Evolutionary conservation across 2,888 invertebrate genomes (phyloP).

Genomic region (Hypselothyrea guttata): DNA sequence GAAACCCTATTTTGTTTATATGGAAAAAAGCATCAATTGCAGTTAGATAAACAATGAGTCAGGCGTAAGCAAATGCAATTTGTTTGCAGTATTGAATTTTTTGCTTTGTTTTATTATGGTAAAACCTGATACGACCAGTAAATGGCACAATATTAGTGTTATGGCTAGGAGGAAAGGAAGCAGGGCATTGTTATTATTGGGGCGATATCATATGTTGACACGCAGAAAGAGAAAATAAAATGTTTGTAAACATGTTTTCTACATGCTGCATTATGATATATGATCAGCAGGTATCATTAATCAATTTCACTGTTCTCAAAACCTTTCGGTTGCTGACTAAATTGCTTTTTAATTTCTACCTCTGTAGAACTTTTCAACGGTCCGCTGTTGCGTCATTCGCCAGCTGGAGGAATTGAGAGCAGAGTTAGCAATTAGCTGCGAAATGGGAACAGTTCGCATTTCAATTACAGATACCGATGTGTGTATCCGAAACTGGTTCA

Average conservation of each 20-base stretch:
- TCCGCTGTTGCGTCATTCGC: conserved; percentile 10
- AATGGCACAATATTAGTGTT: no score
- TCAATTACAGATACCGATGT: conserved; percentile 27
- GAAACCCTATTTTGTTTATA: no score
- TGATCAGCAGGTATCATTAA: conserved; percentile 31
- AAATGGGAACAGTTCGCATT: conserved; percentile 23
- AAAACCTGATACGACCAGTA: no score
- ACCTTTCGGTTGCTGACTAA: conserved; percentile 16
- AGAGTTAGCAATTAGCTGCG: neutral
- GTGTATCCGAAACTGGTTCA: conserved; percentile 29
- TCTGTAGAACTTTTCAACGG: neutral
- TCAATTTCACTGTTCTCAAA: conserved; percentile 31
- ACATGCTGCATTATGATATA: neutral
- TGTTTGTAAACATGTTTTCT: neutral
- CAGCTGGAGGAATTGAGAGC: conserved; percentile 8
- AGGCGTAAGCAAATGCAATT: no score
- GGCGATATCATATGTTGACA: conserved; percentile 8
- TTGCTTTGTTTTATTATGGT: no score
- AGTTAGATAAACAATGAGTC: no score
- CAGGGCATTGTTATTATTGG: neutral
- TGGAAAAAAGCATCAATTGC: no score
- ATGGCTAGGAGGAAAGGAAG: neutral
- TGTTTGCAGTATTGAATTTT: no score
- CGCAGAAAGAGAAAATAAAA: conserved; percentile 1
- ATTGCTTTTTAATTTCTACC: conserved; percentile 50